Evolutionary conservation across 2,797 vertebrate species (phyloP).

Genomic region (Phataginus tricuspis): DNA sequence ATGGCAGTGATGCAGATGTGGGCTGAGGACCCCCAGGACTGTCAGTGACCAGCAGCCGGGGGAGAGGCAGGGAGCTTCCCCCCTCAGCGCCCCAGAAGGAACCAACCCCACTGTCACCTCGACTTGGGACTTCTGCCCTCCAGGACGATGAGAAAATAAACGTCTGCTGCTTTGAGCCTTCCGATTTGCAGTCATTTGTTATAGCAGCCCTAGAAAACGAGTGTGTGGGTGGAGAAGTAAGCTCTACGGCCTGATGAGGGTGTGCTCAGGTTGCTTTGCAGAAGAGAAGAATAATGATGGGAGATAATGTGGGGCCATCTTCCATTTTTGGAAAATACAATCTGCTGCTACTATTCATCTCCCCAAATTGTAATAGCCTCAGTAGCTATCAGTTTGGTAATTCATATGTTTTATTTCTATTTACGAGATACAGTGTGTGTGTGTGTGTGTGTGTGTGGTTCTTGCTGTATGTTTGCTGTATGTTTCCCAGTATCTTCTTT

Average conservation of each 20-base stretch:
- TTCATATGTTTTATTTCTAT: not conserved
- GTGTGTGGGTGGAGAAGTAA: not conserved
- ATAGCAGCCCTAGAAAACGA: not conserved
- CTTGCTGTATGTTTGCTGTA: not conserved
- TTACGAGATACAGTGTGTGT: not conserved
- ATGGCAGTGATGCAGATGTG: accelerated
- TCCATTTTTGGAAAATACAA: not conserved
- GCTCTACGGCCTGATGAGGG: not conserved
- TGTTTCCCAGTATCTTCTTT: not conserved
- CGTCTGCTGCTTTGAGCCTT: not conserved
- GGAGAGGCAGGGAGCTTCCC: not conserved
- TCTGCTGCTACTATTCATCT: not conserved
- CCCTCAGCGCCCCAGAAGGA: not conserved
- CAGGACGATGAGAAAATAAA: not conserved
- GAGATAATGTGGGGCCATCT: no score
- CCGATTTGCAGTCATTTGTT: not conserved
- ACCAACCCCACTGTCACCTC: not conserved
- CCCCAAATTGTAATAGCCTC: not conserved
- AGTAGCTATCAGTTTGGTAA: not conserved
- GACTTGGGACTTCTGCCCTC: not conserved
- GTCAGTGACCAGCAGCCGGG: not conserved
- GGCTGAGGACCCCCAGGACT: not conserved
- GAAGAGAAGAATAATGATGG: not conserved
- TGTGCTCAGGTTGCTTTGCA: not conserved
- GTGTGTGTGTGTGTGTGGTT: not conserved